Base-by-base conservation (phyloP, 2,113 vertebrate genomes). In the Hylia prasina region DNA sequence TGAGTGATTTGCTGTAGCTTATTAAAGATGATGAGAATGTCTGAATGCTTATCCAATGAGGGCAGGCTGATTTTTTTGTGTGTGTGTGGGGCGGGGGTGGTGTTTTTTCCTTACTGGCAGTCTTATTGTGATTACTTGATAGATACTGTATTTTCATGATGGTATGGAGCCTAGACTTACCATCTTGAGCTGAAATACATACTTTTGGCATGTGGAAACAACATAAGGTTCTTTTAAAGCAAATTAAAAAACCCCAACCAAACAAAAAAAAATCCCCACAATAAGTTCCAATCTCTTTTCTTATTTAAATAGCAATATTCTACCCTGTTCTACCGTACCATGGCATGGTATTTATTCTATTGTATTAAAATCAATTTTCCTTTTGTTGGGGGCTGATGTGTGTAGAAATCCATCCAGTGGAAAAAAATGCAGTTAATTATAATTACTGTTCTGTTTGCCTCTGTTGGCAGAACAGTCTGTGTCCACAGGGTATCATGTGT, bases 391-490 rank as follows among this genome's bases (percentile, higher is more conserved):
- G 27, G 2, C 2, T 75, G 31, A 13, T 77, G 5, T 64, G 8
- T n/a, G 3, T 63, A 54, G 24, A 48, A 94, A 82, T 71, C 53
- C 22, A 54, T 66, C 15, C 16, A 25, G 13, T 73, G 23, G 79
- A 54, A 80, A 71, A 91, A 92, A 82, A 56, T 35, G 22, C 35
- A 47, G 8, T 64, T 92, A 82, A 76, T 87, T 68, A 31, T 83
- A 69, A 68, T 82, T 33, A 35, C 19, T 70, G 20, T 65, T 84
- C 44, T 66, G 33, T 61, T 16, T 78, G 50, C 5, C 27, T 82
- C 30, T 84, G 24, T 51, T 81, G 82, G 53, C 87, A 80, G 75
- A 69, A 44, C 60, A 82, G 31, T 61, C 57, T 2, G 28, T 37
- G 56, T 85, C 30, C 47, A 42, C n/a, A 53, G 57, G 19, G 15